Conservation (phyloP, 2,113 vertebrate species). For the Myotis yumanensis region DNA sequence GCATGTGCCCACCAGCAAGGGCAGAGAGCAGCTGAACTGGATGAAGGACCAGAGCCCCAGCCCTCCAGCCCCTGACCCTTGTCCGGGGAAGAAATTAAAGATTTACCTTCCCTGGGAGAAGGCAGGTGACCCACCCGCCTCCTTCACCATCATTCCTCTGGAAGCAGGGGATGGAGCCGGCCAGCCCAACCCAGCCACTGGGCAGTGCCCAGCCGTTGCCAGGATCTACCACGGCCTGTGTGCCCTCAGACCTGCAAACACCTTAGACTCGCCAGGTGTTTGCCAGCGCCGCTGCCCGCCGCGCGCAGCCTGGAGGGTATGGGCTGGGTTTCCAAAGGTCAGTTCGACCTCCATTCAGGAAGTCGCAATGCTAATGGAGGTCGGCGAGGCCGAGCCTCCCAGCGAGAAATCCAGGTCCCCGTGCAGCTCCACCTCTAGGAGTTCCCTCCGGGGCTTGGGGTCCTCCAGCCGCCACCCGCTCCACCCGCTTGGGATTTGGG, state of each 20-base stretch:
- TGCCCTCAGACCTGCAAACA: neutral
- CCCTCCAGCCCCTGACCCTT: conserved; percentile 26
- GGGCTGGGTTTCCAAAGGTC: conserved; percentile 10
- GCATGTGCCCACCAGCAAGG: neutral
- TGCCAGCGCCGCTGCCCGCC: neutral
- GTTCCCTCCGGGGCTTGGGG: neutral
- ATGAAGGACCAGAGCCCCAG: neutral
- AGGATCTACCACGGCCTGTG: neutral
- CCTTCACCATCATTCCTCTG: neutral
- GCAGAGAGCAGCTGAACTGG: neutral
- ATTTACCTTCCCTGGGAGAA: conserved; percentile 52
- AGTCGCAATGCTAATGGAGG: neutral
- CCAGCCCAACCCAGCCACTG: neutral
- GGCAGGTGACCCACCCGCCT: neutral
- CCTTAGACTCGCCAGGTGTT: neutral
- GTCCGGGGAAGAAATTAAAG: conserved; percentile 40
- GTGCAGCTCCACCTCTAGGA: neutral
- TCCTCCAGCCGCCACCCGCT: neutral
- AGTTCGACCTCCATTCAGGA: neutral
- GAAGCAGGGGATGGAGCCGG: neutral
- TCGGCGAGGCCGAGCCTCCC: neutral
- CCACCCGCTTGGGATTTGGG: neutral
- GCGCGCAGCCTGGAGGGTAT: neutral
- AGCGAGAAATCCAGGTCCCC: conserved; percentile 74
- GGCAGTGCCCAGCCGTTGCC: neutral